Conservation (phyloP, 1,140 invertebrate species). For the Eriocheir sinensis region DNA sequence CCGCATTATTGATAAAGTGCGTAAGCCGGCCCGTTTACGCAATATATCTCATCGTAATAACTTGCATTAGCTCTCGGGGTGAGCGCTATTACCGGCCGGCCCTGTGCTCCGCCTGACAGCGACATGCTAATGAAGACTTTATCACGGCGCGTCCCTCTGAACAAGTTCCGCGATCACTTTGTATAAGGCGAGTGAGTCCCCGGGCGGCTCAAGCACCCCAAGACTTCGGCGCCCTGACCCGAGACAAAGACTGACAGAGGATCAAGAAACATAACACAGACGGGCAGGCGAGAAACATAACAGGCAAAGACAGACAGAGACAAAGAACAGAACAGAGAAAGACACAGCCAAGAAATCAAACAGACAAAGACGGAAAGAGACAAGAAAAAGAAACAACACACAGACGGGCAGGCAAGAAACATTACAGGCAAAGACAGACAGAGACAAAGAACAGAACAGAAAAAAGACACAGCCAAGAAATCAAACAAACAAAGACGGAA, state of each 20-base stretch:
- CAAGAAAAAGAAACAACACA: too few species aligned
- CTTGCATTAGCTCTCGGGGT: slow-evolving; percentile 12
- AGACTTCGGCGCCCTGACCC: background rate
- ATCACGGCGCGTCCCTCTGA: background rate
- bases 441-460: too few species aligned
- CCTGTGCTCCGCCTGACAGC: slow-evolving; percentile 1
- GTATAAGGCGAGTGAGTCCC: background rate
- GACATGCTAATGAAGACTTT: slow-evolving; percentile 25
- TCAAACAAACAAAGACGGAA: too few species aligned
- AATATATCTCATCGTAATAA: slow-evolving; percentile 18
- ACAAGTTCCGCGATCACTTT: background rate
- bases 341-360: too few species aligned
- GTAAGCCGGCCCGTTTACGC: background rate
- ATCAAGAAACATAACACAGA: too few species aligned
- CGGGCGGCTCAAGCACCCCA: background rate
- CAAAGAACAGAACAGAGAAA: too few species aligned
- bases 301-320: too few species aligned
- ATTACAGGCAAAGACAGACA: too few species aligned
- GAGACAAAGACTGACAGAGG: background rate
- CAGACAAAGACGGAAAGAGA: too few species aligned
- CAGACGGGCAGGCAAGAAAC: too few species aligned
- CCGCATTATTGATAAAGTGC: slow-evolving; percentile 24
- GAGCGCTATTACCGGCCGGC: background rate
- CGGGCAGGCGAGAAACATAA: too few species aligned
- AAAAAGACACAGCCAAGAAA: too few species aligned